Conservation (phyloP, 2,888 invertebrate species). For the Apamea crenata region DNA sequence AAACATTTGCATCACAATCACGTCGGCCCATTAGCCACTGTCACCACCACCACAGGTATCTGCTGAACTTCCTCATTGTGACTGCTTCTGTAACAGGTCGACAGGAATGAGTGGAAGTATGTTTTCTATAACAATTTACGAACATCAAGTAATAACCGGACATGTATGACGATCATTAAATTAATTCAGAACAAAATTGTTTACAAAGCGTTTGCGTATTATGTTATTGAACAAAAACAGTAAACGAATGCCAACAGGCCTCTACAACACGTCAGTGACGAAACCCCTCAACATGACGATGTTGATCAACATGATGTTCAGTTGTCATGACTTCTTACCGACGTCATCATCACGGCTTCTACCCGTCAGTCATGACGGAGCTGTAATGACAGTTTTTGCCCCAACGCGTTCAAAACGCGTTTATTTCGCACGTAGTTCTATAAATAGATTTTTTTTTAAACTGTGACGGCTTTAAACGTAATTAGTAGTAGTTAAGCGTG, state of each 20-base stretch:
- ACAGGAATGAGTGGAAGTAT: not conserved
- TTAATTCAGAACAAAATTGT: not conserved
- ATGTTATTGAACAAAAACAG: not conserved
- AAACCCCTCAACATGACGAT: not conserved
- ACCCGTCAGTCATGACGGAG: constrained; percentile 19
- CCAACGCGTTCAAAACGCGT: not conserved
- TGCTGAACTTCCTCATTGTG: not conserved
- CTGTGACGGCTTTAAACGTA: constrained; percentile 26
- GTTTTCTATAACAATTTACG: not conserved
- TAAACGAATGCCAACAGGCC: not conserved
- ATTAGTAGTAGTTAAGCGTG: constrained; percentile 10
- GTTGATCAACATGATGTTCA: not conserved
- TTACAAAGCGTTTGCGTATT: not conserved
- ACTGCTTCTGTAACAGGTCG: not conserved
- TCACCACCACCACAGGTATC: too few relatives aligned
- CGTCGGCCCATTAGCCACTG: too few relatives aligned
- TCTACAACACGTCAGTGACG: not conserved
- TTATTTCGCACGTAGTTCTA: constrained; percentile 38
- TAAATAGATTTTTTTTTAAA: constrained; percentile 33
- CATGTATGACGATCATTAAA: not conserved
- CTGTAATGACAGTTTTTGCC: constrained; percentile 18
- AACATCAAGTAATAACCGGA: not conserved
- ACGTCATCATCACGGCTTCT: constrained; percentile 20
- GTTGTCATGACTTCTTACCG: constrained; percentile 4
- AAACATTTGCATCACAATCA: too few relatives aligned